These are phyloP conservation scores for Microplitis deprimator DNA, from an alignment of 2,888 invertebrate genomes.

Conservation along the genomic window DNA sequence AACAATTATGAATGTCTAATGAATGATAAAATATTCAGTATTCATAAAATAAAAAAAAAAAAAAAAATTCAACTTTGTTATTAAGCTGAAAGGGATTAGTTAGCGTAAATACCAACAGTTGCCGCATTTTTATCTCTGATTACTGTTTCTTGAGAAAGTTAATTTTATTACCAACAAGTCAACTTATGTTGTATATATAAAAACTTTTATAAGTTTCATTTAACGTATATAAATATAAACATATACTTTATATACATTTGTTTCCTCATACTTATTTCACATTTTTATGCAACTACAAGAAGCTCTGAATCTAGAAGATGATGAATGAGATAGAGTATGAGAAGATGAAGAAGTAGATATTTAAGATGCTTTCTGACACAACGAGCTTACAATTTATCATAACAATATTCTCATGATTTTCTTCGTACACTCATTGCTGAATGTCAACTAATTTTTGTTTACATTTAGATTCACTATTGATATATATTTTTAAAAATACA, in stretches of 20 bases:
- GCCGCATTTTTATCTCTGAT: conserved; percentile 68
- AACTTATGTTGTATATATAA: conserved; percentile 31
- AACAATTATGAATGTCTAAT: not conserved
- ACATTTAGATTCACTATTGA: not conserved
- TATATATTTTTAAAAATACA: not conserved
- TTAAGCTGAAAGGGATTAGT: conserved; percentile 66
- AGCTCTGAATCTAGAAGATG: conserved; percentile 4
- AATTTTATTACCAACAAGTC: conserved; percentile 57
- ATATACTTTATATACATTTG: not conserved
- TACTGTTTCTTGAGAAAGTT: conserved; percentile 65
- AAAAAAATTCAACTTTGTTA: conserved; percentile 14
- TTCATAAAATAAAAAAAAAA: not conserved
- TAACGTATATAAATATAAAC: not conserved
- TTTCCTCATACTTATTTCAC: not conserved
- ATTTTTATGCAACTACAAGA: not conserved
- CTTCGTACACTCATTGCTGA: conserved; percentile 45
- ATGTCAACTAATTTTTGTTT: conserved; percentile 54
- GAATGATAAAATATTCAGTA: not conserved
- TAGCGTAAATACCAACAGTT: conserved; percentile 66
- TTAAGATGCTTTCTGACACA: conserved; percentile 6
- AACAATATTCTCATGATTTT: conserved; percentile 57
- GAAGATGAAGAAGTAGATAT: conserved; percentile 11
- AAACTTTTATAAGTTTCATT: conserved; percentile 23
- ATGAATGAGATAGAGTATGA: not conserved
- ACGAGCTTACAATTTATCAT: conserved; percentile 33